phyloP scores from a whole-genome alignment of 2,113 vertebrate genomes.

The Callipepla squamata region DNA sequence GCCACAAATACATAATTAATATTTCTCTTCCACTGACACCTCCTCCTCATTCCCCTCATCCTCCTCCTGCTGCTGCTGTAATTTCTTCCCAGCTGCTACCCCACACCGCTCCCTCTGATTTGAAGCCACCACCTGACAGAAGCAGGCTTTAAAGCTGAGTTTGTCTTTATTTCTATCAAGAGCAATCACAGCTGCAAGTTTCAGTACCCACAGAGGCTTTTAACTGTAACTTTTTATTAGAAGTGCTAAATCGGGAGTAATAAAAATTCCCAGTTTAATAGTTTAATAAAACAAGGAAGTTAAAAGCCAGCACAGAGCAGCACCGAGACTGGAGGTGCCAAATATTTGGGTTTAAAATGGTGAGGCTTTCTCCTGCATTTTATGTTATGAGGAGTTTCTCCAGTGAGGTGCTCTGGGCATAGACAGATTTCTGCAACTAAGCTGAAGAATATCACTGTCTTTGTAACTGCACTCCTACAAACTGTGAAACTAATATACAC shows the following conservation, averaged over 20 bases:
- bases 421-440: background rate
- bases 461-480: background rate
- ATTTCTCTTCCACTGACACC: background rate
- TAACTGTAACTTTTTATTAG: conserved; percentile 61
- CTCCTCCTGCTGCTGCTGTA: conserved; percentile 1
- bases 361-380: background rate
- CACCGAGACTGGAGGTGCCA: background rate
- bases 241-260: conserved; percentile 58
- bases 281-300: conserved; percentile 58
- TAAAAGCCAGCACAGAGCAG: conserved; percentile 21
- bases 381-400: background rate
- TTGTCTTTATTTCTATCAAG: conserved; percentile 55
- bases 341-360: conserved; percentile 7
- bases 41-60: background rate
- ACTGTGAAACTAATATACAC: background rate
- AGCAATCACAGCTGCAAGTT: conserved; percentile 60
- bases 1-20: background rate
- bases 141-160: background rate
- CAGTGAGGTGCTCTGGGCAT: background rate
- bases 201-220: conserved; percentile 50
- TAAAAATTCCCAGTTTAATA: conserved; percentile 56
- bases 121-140: conserved; percentile 7
- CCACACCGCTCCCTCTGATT: background rate
- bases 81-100: conserved; percentile 10
- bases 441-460: background rate